Evolutionary conservation across 2,888 invertebrate genomes (phyloP), one percentile per base, ranked within the genome.

Genomic region (Tetranychus piercei): DNA sequence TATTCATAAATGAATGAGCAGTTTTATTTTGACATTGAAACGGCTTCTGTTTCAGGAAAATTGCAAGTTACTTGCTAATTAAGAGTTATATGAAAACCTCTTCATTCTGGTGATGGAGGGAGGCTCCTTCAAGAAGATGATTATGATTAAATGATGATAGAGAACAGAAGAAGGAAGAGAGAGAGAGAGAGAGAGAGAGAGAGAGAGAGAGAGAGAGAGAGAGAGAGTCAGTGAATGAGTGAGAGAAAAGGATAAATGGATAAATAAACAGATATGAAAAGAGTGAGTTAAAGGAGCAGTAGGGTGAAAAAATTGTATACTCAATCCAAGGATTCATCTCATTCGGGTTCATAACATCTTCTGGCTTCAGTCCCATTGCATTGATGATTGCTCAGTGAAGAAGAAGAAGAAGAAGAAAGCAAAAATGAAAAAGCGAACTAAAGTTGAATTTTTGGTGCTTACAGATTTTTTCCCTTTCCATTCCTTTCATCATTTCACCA

Each of bases 51-150:
- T 69, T 55, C 55, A 15, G 55, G 15, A 55, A 55, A 9, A 55
- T 55, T n/a, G 11, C 22, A n/a, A 69, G 22, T 23, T 69, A 69
- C 69, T 23, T 69, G 69, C 69, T 23, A 34, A 20, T 23, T 69
- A 34, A 23, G 22, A 69, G 69, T 34, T 69, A 20, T 34, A 18
- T 22, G n/a, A n/a, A 69, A 69, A 69, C 2, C 15, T n/a, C 11
- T 23, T 69, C 69, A 11, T n/a, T n/a, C 22, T 23, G 69, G n/a
- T 69, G 69, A 69, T 69, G 69, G 55, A 55, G 55, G 55, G 55
- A 55, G 55, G 55, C 55, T 55, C 15, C 15, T 55, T 55, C 55
- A 55, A 55, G n/a, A n/a, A 69, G 69, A 23, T 69, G 69, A 23
- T 15, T 11, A 23, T 22, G 69, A 69, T n/a, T 65, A n/a, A 20